phyloP scores from a whole-genome alignment of 2,113 vertebrate genomes.

The Gambusia affinis region DNA sequence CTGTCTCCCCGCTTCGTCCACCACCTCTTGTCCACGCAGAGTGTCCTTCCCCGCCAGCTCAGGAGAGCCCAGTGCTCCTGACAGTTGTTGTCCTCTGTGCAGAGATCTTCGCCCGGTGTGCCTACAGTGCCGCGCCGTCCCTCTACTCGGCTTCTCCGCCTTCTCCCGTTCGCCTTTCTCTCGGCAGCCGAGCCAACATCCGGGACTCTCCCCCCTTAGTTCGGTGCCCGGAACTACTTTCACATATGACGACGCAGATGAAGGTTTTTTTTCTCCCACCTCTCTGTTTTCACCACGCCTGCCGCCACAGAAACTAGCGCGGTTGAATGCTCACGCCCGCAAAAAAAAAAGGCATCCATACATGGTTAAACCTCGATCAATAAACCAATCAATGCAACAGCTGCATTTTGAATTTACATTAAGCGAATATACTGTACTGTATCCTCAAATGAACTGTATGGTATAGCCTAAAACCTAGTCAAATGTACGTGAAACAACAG shows the following conservation, averaged over 20 bases:
- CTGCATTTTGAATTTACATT: background rate
- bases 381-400: background rate
- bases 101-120: constrained; percentile 72
- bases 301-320: constrained; percentile 80
- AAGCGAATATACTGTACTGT: background rate
- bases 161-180: constrained; percentile 82
- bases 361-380: background rate
- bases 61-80: constrained; percentile 57
- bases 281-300: constrained; percentile 41
- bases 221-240: constrained; percentile 83
- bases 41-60: constrained; percentile 42
- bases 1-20: constrained; percentile 64
- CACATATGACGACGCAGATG: constrained; percentile 61
- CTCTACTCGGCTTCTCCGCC: constrained; percentile 75
- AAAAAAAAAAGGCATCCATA: constrained; percentile 5
- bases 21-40: constrained; percentile 59
- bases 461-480: background rate
- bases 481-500: background rate
- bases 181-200: constrained; percentile 82
- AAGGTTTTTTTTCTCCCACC: constrained; percentile 23
- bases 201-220: constrained; percentile 74
- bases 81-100: constrained; percentile 66
- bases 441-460: background rate
- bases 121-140: constrained; percentile 76
- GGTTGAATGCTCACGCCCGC: constrained; percentile 42